These are phyloP conservation scores for Eptesicus fuscus DNA, from an alignment of 2,113 vertebrate species.

Conservation along the genomic window DNA sequence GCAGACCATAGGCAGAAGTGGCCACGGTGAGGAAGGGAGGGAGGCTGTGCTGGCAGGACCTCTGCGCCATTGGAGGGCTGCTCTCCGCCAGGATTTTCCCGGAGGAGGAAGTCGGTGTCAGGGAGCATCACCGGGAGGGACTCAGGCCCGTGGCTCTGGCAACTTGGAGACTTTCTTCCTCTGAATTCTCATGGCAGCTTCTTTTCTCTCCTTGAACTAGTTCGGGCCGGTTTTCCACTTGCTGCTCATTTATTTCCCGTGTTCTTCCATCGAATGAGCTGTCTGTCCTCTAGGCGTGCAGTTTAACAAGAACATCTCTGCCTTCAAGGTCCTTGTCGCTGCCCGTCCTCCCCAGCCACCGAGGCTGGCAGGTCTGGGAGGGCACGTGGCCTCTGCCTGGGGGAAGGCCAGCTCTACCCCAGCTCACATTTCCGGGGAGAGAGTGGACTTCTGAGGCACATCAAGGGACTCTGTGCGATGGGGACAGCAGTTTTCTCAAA, in stretches of 20 bases:
- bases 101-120: accelerated
- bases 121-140: accelerated
- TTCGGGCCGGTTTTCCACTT: neutral
- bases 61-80: accelerated
- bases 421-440: neutral
- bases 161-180: neutral
- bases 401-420: neutral
- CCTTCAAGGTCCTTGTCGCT: neutral
- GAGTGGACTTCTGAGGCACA: neutral
- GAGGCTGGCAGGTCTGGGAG: neutral
- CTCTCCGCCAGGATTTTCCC: neutral
- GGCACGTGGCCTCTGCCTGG: too few species aligned
- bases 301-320: neutral
- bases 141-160: too few species aligned
- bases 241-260: neutral
- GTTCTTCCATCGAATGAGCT: neutral
- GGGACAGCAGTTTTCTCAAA: neutral
- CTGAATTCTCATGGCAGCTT: neutral
- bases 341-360: neutral
- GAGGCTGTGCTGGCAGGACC: accelerated
- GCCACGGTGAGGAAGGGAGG: too few species aligned
- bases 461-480: neutral
- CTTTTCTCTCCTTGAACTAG: neutral
- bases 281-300: neutral
- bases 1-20: neutral